Base-by-base conservation (phyloP, 2,888 invertebrate genomes). In the Protodeltote pygarga region DNA sequence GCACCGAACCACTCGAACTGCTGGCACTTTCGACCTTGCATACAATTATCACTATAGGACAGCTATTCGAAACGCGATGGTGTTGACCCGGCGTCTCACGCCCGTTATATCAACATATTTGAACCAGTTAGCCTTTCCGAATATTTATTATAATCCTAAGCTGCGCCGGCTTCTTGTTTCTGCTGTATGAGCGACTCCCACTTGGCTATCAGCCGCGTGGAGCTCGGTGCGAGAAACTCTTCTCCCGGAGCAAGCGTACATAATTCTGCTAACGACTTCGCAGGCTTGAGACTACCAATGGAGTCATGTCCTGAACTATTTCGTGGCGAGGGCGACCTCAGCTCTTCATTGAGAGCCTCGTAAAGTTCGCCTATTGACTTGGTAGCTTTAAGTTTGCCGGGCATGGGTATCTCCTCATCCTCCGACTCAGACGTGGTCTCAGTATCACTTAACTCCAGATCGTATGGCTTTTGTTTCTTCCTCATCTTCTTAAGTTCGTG, bases 101-200 rank as follows among this genome's bases (percentile, higher is more conserved):
- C 69, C 66, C 70, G 65, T 71, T 68, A 61, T 49, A 60, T 66
- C 52, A 63, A 73, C 66, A 75, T 61, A 68, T 74, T 76, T 74
- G 58, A 77, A 74, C 76, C 77, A 71, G 69, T 64, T 68, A 71
- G 65, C 65, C 65, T 65, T 69, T 54, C 49, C 49, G 45, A 51
- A 71, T 44, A 44, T 38, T 54, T 38, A 11, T 48, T 34, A 50
- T 41, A 44, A 52, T 40, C 50, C 66, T 91, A 92, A 67, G 92
- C 92, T 32, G 92, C 92, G 19, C 92, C 92, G 15, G 92, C 91
- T 66, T 94, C 93, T 59, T 92, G 93, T 74, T 93, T 93, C 79
- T 94, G 93, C 69, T 94, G 94, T 64, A 96, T 97, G 65, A 96
- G 92, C 52, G 94, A 95, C 85, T 97, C 97, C 95, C 96, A 97